These are phyloP conservation scores for Echeneis naucrates DNA, from an alignment of 2,797 vertebrate species.

Conservation along the genomic window DNA sequence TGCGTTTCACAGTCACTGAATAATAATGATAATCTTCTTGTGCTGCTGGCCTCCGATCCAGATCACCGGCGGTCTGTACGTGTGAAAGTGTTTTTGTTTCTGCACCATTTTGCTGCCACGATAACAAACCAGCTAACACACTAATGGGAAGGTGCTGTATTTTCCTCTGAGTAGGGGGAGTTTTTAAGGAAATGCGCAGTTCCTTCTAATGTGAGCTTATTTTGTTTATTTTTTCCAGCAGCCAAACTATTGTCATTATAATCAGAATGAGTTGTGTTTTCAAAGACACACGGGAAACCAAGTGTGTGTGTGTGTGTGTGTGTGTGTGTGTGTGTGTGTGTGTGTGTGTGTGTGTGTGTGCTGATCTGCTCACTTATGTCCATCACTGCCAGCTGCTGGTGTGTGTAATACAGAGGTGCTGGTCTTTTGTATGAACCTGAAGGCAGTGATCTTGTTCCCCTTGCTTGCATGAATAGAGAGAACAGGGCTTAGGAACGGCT, in stretches of 20 bases:
- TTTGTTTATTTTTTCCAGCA: neutral
- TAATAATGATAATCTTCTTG: slow-evolving; percentile 25
- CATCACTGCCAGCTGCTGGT: slow-evolving; percentile 35
- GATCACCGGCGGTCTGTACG: slow-evolving; percentile 14
- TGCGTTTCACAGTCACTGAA: slow-evolving; percentile 20
- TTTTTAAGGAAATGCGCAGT: neutral
- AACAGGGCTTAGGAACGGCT: slow-evolving; percentile 55
- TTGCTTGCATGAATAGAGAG: slow-evolving; percentile 64
- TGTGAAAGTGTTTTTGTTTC: neutral
- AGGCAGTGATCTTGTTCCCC: slow-evolving; percentile 59
- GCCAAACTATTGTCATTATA: no score
- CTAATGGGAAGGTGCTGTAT: neutral
- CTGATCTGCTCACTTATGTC: slow-evolving; percentile 22
- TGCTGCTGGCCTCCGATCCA: slow-evolving; percentile 34
- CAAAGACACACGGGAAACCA: neutral
- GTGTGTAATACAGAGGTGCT: slow-evolving; percentile 52
- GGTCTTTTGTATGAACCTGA: slow-evolving; percentile 61
- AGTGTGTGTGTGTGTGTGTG: neutral
- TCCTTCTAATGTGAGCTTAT: neutral
- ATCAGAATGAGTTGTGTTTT: neutral
- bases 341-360: slow-evolving; percentile 29
- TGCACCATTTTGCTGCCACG: neutral
- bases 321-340: slow-evolving; percentile 25
- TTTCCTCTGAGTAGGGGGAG: neutral
- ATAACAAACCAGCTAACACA: neutral